These are phyloP conservation scores for Subanguina moxae DNA, from an alignment of 1,140 invertebrate species.

Conservation along the genomic window DNA sequence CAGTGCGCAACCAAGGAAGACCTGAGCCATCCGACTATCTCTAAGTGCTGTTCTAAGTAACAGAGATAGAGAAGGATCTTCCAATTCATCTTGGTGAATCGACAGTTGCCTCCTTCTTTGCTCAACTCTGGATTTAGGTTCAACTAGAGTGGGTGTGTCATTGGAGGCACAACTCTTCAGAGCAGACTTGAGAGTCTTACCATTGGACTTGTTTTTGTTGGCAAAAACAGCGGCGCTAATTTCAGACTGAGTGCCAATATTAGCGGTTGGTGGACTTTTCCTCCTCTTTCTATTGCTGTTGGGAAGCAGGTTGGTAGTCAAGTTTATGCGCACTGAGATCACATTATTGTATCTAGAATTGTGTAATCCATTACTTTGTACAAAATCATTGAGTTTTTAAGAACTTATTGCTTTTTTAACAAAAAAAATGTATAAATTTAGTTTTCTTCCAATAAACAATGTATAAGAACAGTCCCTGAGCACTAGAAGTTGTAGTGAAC, in stretches of 20 bases:
- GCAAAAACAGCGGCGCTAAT: neutral
- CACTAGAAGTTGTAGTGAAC: too few relatives aligned
- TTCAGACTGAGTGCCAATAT: neutral
- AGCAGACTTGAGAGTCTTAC: neutral
- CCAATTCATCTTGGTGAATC: neutral
- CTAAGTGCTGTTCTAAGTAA: neutral
- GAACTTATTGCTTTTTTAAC: too few relatives aligned
- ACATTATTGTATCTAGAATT: constrained; percentile 3
- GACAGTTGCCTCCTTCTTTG: neutral
- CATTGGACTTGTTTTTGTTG: neutral
- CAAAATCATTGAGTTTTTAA: too few relatives aligned
- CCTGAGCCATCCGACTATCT: neutral
- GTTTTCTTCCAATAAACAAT: too few relatives aligned
- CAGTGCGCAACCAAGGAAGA: neutral
- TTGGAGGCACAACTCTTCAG: neutral
- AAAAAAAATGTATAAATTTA: too few relatives aligned
- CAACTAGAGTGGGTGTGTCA: neutral
- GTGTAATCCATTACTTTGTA: too few relatives aligned
- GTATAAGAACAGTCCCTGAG: too few relatives aligned
- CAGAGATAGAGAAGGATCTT: neutral
- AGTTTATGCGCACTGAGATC: neutral
- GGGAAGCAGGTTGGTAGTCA: neutral
- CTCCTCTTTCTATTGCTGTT: neutral
- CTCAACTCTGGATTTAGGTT: neutral
- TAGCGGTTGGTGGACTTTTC: neutral